Conservation (phyloP, 2,797 vertebrate species). For the Scolopax bukidnonensis region DNA sequence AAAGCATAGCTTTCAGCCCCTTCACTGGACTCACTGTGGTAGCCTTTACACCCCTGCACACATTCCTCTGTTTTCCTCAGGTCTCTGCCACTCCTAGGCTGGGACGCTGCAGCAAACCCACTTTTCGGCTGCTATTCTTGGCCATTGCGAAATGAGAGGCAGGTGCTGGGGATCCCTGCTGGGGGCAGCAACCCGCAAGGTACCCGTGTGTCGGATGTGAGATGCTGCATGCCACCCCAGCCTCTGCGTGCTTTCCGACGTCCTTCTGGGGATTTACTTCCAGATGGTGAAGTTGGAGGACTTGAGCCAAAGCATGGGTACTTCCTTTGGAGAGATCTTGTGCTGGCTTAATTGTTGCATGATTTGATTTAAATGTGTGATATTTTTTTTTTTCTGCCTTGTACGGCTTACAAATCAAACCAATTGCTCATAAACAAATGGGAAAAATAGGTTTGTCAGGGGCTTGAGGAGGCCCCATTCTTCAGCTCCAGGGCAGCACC, state of each 20-base stretch:
- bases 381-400: background rate
- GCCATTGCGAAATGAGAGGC: background rate
- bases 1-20: background rate
- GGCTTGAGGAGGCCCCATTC: background rate
- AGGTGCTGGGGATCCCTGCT: background rate
- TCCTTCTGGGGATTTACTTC: background rate
- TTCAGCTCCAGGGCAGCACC: background rate
- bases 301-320: background rate
- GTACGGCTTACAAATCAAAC: background rate
- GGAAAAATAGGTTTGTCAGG: background rate
- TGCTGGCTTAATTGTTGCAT: background rate
- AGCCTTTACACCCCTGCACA: background rate
- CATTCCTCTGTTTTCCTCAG: background rate
- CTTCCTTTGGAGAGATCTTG: background rate
- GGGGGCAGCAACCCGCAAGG: background rate
- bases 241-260: background rate
- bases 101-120: background rate
- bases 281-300: background rate
- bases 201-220: accelerated
- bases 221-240: background rate
- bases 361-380: background rate
- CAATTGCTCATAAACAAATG: background rate
- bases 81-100: background rate
- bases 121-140: background rate
- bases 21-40: background rate